Base-by-base conservation (phyloP, 92 coral and sea anemone genomes). In the Epizoanthus ramosus region DNA sequence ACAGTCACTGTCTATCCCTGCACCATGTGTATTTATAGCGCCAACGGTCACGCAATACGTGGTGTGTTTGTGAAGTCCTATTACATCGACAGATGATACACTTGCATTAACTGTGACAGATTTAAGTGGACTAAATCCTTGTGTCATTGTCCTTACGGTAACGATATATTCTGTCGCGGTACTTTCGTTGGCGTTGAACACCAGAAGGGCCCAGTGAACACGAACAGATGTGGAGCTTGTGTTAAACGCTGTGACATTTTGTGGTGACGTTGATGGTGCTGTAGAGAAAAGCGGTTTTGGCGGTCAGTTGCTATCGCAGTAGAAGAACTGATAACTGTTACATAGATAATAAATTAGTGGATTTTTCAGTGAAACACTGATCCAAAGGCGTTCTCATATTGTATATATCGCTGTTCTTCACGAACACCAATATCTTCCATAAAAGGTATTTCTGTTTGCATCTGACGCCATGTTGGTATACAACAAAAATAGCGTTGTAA, bases 211-310 rank as follows among this genome's bases (percentile, higher is more conserved):
- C 88, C 88, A 85, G 13, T 18, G 59, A 2, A 85, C 50, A 25
- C 22, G 67, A 5, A 85, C 71, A 37, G 75, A 75, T 17, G 88
- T 85, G 1, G 84, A 85, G 43, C 83, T 75, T 18, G 74, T 73
- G 43, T 85, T 85, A 69, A 64, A 85, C 43, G 84, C 88, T 19
- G 84, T 75, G 23, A 85, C 39, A 17, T 75, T 77, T 35, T 47
- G 33, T 58, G 83, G 83, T 0, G 73, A 14, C 25, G 22, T 64
- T 10, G 71, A 16, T 19, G 88, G 88, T 13, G 72, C 88, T 85
- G 64, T 21, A 68, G 8, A 39, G 59, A 54, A 60, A 57, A 73
- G 39, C 16, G 37, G 70, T 64, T 3, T 9, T 5, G 3, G 16
- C 2, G 37, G 19, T 16, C 28, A 64, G 15, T 50, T 50, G 3